Percentiles rank a stretch among this genome's conserved stretches.
phyloP scores from a whole-genome alignment of 2,797 vertebrate genomes.

The Mionectes olivaceus region DNA sequence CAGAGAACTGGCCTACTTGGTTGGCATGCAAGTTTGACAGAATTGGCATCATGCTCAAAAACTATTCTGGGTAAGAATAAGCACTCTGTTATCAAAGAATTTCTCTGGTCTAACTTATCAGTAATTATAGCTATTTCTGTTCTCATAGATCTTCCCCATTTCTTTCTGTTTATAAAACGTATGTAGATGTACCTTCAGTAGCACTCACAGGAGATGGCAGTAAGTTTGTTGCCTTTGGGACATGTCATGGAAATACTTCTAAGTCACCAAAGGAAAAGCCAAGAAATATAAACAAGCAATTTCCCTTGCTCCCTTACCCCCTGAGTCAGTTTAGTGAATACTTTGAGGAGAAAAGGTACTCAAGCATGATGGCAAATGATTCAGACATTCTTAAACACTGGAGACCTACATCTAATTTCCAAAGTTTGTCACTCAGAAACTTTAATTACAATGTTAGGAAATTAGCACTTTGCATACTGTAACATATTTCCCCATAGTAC shows the following conservation, averaged over 20 bases:
- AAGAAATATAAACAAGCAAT: slow-evolving; percentile 1
- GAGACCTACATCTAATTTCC: slow-evolving; percentile 62
- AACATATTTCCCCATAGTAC: slow-evolving; percentile 56
- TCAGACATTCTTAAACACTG: slow-evolving; percentile 65
- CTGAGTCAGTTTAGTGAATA: not conserved
- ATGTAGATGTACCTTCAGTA: not conserved
- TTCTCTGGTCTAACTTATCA: not conserved
- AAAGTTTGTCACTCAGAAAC: slow-evolving; percentile 69
- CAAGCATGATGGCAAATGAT: slow-evolving; percentile 54
- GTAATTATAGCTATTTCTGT: not conserved
- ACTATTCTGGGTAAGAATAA: not conserved
- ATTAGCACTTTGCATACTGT: slow-evolving; percentile 61
- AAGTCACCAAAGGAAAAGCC: not conserved
- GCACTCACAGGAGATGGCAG: not conserved
- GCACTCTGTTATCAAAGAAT: not conserved
- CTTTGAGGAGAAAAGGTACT: slow-evolving; percentile 43
- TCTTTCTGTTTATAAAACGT: not conserved
- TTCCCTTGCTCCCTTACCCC: not conserved
- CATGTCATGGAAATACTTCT: not conserved
- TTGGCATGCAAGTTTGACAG: not conserved
- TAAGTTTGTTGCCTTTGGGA: not conserved
- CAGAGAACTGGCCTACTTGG: not conserved
- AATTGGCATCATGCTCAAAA: not conserved
- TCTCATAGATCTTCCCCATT: not conserved
- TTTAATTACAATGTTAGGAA: slow-evolving; percentile 71